Base-by-base conservation (phyloP, 1,140 invertebrate species). In the Drosophila rufa region DNA sequence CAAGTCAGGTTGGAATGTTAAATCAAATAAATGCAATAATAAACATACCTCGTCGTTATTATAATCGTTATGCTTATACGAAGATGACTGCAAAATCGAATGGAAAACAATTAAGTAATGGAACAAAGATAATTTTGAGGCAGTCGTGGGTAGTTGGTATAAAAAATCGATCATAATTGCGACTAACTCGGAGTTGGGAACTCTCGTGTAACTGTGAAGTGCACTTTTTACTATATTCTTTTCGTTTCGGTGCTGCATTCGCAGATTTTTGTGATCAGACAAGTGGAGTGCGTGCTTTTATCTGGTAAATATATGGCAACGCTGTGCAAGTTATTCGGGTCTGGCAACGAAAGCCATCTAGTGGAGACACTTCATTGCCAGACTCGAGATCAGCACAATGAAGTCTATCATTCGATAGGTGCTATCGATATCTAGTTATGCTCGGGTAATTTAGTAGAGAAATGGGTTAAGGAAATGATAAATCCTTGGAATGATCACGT, bases 61-160 rank as follows among this genome's bases (percentile, higher is more conserved):
- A 85, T 91, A 90, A 74, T 90, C 86, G 65, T 66, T 81, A 76
- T 85, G 69, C 58, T 90, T 90, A 91, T 90, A 90, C 86, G 85
- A 90, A 77, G 81, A 71, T 82, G 86, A 91, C 85, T 90, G 85
- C 56, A 85, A 90, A 74, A 80, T 82, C 68, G 64, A 85, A 90
- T 82, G 80, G 80, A 38, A 90, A 76, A 73, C 73, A 76, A 85
- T 85, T 79, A 69, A 68, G 64, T 80, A 75, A 82, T 66, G 38
- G 48, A 47, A 84, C 50, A 70, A 61, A 84, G 47, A 70, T 55
- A 82, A 83, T 80, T 85, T 79, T 7, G 60, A 79, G 50, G 42
- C 66, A 79, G 36, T 27, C 38, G 46, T n/a, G n/a, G 8, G 46
- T 47, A 17, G 45, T 46, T 17, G 38, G 9, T 40, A 19, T 19